Evolutionary conservation across 1,140 invertebrate species (phyloP).

Genomic region (Drosophila quadrilineata): DNA sequence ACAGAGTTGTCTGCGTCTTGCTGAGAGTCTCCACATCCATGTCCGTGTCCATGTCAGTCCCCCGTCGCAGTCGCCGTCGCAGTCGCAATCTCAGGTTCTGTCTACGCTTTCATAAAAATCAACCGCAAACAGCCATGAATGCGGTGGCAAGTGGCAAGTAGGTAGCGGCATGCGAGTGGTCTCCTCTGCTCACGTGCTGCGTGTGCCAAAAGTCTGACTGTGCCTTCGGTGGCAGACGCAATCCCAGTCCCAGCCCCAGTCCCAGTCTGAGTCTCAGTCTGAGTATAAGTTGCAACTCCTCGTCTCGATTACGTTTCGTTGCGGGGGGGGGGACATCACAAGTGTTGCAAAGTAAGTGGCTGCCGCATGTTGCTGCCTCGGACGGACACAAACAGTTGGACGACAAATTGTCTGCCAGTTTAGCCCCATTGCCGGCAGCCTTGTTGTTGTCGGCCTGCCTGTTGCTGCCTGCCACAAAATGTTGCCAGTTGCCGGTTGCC

Average conservation of each 20-base stretch:
- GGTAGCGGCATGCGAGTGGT: not conserved
- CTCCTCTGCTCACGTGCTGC: constrained; percentile 63
- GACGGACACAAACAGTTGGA: constrained; percentile 47
- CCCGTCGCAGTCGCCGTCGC: no score
- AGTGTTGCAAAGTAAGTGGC: constrained; percentile 50
- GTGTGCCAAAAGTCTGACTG: constrained; percentile 67
- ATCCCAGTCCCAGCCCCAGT: no score
- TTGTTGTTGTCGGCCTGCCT: constrained; percentile 57
- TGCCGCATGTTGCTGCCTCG: constrained; percentile 10
- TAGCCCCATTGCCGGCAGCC: constrained; percentile 21
- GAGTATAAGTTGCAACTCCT: constrained; percentile 10
- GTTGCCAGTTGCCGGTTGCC: constrained; percentile 37
- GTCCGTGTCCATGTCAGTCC: no score
- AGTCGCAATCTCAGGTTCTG: no score
- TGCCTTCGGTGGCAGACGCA: no score
- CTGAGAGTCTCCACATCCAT: no score
- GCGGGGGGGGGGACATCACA: constrained; percentile 70
- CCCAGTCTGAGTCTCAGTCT: no score
- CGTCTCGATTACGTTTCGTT: constrained; percentile 63
- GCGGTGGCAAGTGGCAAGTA: no score
- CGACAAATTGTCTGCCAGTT: constrained; percentile 70
- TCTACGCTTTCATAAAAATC: constrained; percentile 26
- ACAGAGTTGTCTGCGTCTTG: not conserved
- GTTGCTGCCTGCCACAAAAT: no score
- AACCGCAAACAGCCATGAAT: constrained; percentile 36